These are phyloP conservation scores for Sphaeramia orbicularis DNA, from an alignment of 2,797 vertebrate genomes.

Conservation along the genomic window DNA sequence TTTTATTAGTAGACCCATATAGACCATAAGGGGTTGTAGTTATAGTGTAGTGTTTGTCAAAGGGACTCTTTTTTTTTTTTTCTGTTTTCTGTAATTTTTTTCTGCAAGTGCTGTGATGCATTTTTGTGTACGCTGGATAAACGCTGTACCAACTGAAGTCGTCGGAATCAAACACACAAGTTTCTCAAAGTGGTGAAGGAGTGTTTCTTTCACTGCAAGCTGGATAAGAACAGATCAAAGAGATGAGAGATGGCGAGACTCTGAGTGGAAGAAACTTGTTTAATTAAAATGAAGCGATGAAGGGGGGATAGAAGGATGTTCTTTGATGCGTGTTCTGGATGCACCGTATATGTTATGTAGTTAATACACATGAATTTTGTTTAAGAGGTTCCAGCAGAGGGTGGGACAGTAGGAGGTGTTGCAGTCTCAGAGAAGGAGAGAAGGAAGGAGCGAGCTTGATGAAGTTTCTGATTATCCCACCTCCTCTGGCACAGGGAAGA, in stretches of 20 bases:
- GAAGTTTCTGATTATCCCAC: slow-evolving; percentile 80
- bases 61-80: slow-evolving; percentile 17
- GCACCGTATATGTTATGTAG: slow-evolving; percentile 63
- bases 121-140: slow-evolving; percentile 50
- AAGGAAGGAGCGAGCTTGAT: slow-evolving; percentile 70
- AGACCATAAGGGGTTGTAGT: slow-evolving; percentile 36
- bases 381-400: slow-evolving; percentile 72
- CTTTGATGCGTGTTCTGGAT: slow-evolving; percentile 82
- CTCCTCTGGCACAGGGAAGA: slow-evolving; percentile 76
- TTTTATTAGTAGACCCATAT: slow-evolving; percentile 49
- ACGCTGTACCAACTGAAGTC: slow-evolving; percentile 24
- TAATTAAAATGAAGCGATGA: slow-evolving; percentile 81
- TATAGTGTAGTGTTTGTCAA: slow-evolving; percentile 37
- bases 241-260: slow-evolving; percentile 67
- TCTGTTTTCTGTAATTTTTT: slow-evolving; percentile 20
- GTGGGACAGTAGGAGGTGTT: slow-evolving; percentile 66
- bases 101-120: slow-evolving; percentile 20
- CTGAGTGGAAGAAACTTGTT: slow-evolving; percentile 77
- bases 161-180: slow-evolving; percentile 64
- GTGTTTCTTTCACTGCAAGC: slow-evolving; percentile 61
- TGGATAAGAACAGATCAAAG: slow-evolving; percentile 83
- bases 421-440: slow-evolving; percentile 60
- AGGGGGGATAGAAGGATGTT: slow-evolving; percentile 58
- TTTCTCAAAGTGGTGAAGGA: slow-evolving; percentile 70
- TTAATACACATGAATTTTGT: slow-evolving; percentile 77